These are phyloP conservation scores for Pachyramphus minor DNA, from an alignment of 2,113 vertebrate genomes.

Conservation along the genomic window DNA sequence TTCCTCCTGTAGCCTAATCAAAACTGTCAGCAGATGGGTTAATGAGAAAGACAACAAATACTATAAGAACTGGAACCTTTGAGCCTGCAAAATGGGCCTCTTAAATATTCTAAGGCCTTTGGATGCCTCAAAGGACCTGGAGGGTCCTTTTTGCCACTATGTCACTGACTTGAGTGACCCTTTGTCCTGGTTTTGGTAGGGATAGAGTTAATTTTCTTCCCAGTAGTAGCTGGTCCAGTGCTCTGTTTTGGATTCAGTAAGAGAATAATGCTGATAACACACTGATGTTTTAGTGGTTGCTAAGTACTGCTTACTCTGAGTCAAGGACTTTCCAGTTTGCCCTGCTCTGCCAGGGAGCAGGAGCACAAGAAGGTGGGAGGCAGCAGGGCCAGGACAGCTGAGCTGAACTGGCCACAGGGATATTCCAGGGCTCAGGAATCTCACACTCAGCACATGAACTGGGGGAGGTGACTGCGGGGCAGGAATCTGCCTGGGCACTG, in stretches of 20 bases:
- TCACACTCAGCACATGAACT: neutral
- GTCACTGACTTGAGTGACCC: constrained; percentile 72
- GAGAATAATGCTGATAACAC: neutral
- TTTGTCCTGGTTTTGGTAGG: neutral
- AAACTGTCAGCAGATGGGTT: neutral
- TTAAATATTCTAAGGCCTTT: neutral
- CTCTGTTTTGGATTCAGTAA: neutral
- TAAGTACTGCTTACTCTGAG: neutral
- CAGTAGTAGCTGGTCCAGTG: too few relatives aligned
- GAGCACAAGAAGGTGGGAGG: neutral
- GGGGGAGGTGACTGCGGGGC: neutral
- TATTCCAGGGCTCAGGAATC: neutral
- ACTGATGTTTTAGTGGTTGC: neutral
- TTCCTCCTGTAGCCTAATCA: neutral
- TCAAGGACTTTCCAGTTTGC: neutral
- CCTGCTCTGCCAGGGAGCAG: neutral
- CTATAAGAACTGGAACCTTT: neutral
- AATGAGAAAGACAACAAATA: neutral
- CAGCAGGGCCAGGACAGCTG: neutral
- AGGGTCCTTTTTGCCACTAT: constrained; percentile 77
- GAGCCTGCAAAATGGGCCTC: neutral
- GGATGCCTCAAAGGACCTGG: constrained; percentile 8
- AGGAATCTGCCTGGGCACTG: neutral
- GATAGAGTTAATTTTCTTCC: neutral
- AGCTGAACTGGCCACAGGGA: neutral